phyloP scores from a whole-genome alignment of 2,113 vertebrate genomes.

The Marmota monax region DNA sequence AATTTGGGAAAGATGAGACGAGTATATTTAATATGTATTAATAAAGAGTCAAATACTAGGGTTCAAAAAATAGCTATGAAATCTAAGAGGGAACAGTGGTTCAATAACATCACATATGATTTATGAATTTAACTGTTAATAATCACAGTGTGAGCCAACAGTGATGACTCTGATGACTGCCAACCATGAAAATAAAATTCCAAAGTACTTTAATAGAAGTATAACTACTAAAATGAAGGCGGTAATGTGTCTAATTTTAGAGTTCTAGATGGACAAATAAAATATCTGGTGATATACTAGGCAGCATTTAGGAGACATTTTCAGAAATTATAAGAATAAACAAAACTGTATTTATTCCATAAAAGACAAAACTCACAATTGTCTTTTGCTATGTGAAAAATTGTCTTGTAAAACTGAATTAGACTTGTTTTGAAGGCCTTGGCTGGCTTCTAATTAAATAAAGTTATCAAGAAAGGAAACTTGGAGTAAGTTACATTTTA shows the following conservation, averaged over 20 bases:
- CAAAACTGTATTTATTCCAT: background rate
- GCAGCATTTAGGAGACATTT: background rate
- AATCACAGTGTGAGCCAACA: background rate
- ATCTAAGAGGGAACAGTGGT: background rate
- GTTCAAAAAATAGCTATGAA: background rate
- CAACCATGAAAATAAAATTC: background rate
- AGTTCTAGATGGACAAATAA: background rate
- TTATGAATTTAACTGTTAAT: background rate
- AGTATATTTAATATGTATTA: background rate
- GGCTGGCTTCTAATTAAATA: background rate
- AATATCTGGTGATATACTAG: background rate
- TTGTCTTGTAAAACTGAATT: background rate
- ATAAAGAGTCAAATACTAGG: background rate
- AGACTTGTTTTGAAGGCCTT: background rate
- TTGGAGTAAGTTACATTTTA: background rate
- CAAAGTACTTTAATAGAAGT: background rate
- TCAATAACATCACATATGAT: background rate
- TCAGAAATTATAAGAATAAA: background rate
- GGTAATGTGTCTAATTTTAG: background rate
- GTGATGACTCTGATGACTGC: background rate
- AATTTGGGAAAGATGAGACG: background rate
- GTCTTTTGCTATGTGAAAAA: constrained; percentile 8
- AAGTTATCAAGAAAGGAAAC: constrained; percentile 7
- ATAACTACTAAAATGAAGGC: background rate
- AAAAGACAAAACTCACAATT: constrained; percentile 8